Base-by-base conservation (phyloP, 2,888 invertebrate species). In the Chymomyza amoena region DNA sequence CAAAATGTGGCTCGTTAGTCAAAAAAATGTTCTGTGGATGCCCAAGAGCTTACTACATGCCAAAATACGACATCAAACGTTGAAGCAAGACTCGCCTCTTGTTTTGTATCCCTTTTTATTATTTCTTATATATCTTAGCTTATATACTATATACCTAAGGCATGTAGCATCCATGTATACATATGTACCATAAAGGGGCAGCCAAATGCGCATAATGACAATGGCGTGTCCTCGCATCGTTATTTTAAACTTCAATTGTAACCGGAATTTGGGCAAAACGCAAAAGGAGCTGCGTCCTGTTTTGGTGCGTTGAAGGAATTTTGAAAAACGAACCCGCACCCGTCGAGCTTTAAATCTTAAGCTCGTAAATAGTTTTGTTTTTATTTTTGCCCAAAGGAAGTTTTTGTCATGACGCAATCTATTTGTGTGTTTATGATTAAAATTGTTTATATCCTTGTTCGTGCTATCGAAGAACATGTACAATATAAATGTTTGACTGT, bases 1-100 rank as follows among this genome's bases (percentile, higher is more conserved):
- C 74, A 74, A 86, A 88, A 84, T 84, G 83, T 70, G 83, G 87
- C 88, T 84, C 83, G 83, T 84, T 84, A 84, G 83, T 79, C 83
- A 87, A 87, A 87, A 87, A 80, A 72, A 68, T 84, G 75, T 28
- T 57, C 20, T 7, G 39, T 45, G 39, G 39, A 68, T 87, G 84
- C 73, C 84, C 82, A 70, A 72, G 72, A 78, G 88, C 88, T 84
- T 79, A 84, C 39, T 45, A 45, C 85, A 88, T 68, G 84, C 73
- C 62, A 68, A 66, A 69, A 66, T 1, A 63, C 71, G 65, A 75
- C 80, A 80, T 82, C 82, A 82, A 80, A 73, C 77, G 81, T 79
- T 79, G 76, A 79, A 71, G 7, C 15, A 54, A 76, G 69, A 70
- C 76, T 76, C 76, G 73, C 75, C 68, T 25, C 64, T 69, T 65